Evolutionary conservation across 2,888 invertebrate genomes (phyloP).

Genomic region (Venusia cambrica): DNA sequence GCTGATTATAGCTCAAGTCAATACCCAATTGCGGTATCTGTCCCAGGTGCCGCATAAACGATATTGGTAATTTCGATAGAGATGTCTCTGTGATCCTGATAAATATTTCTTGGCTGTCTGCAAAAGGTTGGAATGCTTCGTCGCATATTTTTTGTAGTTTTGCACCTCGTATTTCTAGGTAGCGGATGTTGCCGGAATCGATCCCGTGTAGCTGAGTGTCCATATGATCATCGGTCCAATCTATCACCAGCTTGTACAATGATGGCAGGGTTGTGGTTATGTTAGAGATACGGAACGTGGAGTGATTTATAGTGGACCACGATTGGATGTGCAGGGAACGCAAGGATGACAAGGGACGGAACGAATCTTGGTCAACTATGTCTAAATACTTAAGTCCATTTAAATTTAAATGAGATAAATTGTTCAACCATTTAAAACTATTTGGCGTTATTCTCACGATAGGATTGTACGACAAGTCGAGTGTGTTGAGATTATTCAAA

Average conservation of each 20-base stretch:
- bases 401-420: constrained; percentile 88
- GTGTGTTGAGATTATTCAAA: constrained; percentile 85
- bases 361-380: constrained; percentile 87
- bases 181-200: constrained; percentile 89
- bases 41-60: constrained; percentile 88
- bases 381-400: constrained; percentile 87
- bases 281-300: constrained; percentile 84
- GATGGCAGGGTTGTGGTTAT: constrained; percentile 87
- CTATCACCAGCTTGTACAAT: constrained; percentile 87
- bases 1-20: constrained; percentile 90
- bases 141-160: constrained; percentile 87
- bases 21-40: constrained; percentile 90
- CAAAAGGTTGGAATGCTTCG: constrained; percentile 88
- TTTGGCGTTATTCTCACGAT: constrained; percentile 87
- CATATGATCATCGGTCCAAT: constrained; percentile 87
- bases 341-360: constrained; percentile 86
- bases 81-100: constrained; percentile 89
- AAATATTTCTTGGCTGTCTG: constrained; percentile 87
- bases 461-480: constrained; percentile 92
- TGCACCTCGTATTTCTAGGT: constrained; percentile 89
- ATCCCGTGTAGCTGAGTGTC: constrained; percentile 88
- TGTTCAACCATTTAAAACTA: constrained; percentile 85
- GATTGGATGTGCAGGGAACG: constrained; percentile 87
- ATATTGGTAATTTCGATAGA: constrained; percentile 89
- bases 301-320: constrained; percentile 87